Evolutionary conservation across 2,888 invertebrate species (phyloP).

Genomic region (Watsonalla binaria): DNA sequence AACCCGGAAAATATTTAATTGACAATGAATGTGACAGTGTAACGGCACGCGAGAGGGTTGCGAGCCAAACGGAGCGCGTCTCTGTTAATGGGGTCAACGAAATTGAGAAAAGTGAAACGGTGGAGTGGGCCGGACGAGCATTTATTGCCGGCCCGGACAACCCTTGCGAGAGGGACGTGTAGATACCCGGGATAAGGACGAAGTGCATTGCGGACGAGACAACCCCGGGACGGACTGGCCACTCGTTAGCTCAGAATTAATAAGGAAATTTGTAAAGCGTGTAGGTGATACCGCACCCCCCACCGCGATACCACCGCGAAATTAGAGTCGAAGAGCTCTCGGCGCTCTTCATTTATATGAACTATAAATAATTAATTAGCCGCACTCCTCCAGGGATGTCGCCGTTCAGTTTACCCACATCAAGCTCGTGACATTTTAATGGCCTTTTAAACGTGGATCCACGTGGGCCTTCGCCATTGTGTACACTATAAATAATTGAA

Average conservation of each 20-base stretch:
- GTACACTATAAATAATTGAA: constrained; percentile 48
- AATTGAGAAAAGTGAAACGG: constrained; percentile 72
- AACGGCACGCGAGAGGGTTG: constrained; percentile 50
- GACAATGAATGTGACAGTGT: constrained; percentile 60
- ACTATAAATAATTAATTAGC: constrained; percentile 69
- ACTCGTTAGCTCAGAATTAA: constrained; percentile 42
- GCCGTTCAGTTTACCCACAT: constrained; percentile 7
- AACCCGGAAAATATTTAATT: constrained; percentile 55
- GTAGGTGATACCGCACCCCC: constrained; percentile 32
- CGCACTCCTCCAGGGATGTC: constrained; percentile 15
- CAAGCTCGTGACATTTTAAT: constrained; percentile 64
- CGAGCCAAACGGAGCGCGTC: constrained; percentile 53
- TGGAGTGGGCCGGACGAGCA: constrained; percentile 47
- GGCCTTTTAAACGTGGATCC: constrained; percentile 60
- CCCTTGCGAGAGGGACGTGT: constrained; percentile 30
- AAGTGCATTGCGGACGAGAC: constrained; percentile 13
- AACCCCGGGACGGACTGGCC: constrained; percentile 20
- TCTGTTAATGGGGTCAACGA: constrained; percentile 67
- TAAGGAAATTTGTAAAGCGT: constrained; percentile 44
- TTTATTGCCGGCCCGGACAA: constrained; percentile 49
- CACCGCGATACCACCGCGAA: constrained; percentile 18
- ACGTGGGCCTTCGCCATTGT: constrained; percentile 44
- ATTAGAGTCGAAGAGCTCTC: constrained; percentile 19
- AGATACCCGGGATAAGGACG: constrained; percentile 28
- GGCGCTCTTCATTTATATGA: constrained; percentile 41